Percentiles rank a stretch among this genome's conserved stretches.
Conservation (phyloP, 2,113 vertebrate species). For the Lates calcarifer region DNA sequence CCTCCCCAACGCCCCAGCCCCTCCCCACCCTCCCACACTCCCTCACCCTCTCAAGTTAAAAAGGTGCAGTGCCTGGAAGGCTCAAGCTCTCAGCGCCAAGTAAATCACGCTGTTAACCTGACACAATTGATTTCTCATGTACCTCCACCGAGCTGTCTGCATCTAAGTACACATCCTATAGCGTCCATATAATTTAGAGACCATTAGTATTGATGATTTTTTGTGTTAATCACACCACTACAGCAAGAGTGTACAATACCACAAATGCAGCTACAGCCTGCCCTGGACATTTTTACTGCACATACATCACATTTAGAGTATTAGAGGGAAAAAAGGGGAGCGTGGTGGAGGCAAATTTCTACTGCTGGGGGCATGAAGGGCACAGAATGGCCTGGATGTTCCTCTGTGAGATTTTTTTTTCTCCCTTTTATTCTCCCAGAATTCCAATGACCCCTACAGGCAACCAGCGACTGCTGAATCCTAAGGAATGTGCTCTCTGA, state of each 20-base stretch:
- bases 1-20: background rate
- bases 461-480: conserved; percentile 90
- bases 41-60: conserved; percentile 62
- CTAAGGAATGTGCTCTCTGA: conserved; percentile 96
- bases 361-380: conserved; percentile 53
- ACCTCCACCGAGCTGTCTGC: conserved; percentile 58
- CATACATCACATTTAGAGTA: conserved; percentile 38
- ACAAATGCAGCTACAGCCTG: conserved; percentile 46
- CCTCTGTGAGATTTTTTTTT: conserved; percentile 56
- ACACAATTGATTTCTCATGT: conserved; percentile 75
- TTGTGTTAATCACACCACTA: conserved; percentile 52
- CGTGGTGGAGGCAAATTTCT: conserved; percentile 45
- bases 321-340: conserved; percentile 10
- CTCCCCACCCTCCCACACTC: background rate
- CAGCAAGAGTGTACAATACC: conserved; percentile 12
- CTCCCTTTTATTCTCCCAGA: conserved; percentile 79
- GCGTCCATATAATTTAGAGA: conserved; percentile 50
- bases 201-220: conserved; percentile 63
- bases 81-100: conserved; percentile 71
- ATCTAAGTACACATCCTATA: conserved; percentile 50
- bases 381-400: conserved; percentile 81
- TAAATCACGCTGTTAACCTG: conserved; percentile 80
- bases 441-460: conserved; percentile 94
- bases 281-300: conserved; percentile 55
- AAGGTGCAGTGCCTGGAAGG: conserved; percentile 79